Evolutionary conservation across 2,888 invertebrate species (phyloP), one percentile per base, ranked within the genome.

Genomic region (Eupithecia subumbrata): DNA sequence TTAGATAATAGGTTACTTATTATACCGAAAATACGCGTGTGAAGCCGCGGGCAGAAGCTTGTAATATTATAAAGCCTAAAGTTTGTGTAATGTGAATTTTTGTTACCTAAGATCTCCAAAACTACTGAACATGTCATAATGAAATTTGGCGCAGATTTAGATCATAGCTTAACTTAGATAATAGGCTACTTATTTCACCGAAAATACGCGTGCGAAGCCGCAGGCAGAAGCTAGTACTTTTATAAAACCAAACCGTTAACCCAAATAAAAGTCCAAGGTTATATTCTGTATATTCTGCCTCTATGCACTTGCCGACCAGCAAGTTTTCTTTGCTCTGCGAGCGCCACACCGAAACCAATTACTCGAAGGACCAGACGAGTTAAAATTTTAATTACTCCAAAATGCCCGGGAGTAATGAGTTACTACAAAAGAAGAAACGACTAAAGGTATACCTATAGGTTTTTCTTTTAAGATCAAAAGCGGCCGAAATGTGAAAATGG

Each of bases 381-480:
- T 75, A 34, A 72, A 77, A 75, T 75, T 77, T 77, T 77, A 75
- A 77, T 77, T 74, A 71, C 77, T 70, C 72, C 48, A 72, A 74
- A 74, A 74, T 66, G 66, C 66, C 69, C 5, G 60, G 60, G 69
- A 70, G 69, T 48, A 72, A 69, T 69, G 69, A 69, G 45, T 60
- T 16, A 60, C 66, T 66, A 37, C 71, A 37, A 69, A 66, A 52
- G 52, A 73, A 73, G 25, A 34, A 72, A 56, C 52, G 66, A 66
- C 34, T 69, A 48, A 73, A 73, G 73, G 25, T 67, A 71, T 69
- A 66, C 14, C 60, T 60, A 60, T 14, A 60, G 60, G 60, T 60
- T 25, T 60, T 67, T 67, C 40, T 67, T 66, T 40, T 8, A 30
- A 40, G 40, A 67, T 67, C 66, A 67, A 67, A 60, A 67, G 66